These are phyloP conservation scores for Sebastes nivosus DNA, from an alignment of 2,797 vertebrate species.

Conservation along the genomic window DNA sequence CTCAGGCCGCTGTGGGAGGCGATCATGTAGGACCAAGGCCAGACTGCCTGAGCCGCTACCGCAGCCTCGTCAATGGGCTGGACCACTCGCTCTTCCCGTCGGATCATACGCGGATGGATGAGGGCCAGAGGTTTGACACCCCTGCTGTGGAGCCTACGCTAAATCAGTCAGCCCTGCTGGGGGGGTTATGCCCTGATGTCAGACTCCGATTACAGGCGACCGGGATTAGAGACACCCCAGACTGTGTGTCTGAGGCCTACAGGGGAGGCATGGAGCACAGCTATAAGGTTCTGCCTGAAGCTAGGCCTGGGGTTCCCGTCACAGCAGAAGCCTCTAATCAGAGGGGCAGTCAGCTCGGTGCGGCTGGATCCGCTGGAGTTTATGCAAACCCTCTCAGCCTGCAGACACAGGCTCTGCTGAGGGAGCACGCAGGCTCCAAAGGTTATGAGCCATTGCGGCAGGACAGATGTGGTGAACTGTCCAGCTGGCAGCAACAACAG, in stretches of 20 bases:
- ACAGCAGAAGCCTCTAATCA: slow-evolving; percentile 74
- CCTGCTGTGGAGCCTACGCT: slow-evolving; percentile 89
- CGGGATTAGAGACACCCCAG: slow-evolving; percentile 71
- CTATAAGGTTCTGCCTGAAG: slow-evolving; percentile 88
- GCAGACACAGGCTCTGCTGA: slow-evolving; percentile 79
- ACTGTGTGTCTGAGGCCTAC: slow-evolving; percentile 81
- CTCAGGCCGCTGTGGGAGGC: slow-evolving; percentile 59
- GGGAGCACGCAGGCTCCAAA: slow-evolving; percentile 72
- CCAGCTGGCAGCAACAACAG: slow-evolving; percentile 89
- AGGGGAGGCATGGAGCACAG: slow-evolving; percentile 76
- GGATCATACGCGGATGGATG: slow-evolving; percentile 85
- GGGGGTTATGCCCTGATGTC: slow-evolving; percentile 85
- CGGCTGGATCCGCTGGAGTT: slow-evolving; percentile 69
- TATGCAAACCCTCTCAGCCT: slow-evolving; percentile 79
- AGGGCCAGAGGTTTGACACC: slow-evolving; percentile 88
- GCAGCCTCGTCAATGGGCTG: slow-evolving; percentile 85
- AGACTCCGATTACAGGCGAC: slow-evolving; percentile 85
- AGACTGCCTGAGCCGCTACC: slow-evolving; percentile 84
- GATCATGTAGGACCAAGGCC: slow-evolving; percentile 70
- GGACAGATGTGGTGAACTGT: slow-evolving; percentile 85
- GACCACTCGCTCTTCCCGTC: slow-evolving; percentile 86
- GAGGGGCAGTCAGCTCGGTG: slow-evolving; percentile 65
- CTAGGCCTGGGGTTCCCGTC: slow-evolving; percentile 62
- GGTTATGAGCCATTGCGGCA: slow-evolving; percentile 74
- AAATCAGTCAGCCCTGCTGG: slow-evolving; percentile 89